These are phyloP conservation scores for Sardinella longiceps DNA, from an alignment of 2,797 vertebrate genomes.

Conservation along the genomic window DNA sequence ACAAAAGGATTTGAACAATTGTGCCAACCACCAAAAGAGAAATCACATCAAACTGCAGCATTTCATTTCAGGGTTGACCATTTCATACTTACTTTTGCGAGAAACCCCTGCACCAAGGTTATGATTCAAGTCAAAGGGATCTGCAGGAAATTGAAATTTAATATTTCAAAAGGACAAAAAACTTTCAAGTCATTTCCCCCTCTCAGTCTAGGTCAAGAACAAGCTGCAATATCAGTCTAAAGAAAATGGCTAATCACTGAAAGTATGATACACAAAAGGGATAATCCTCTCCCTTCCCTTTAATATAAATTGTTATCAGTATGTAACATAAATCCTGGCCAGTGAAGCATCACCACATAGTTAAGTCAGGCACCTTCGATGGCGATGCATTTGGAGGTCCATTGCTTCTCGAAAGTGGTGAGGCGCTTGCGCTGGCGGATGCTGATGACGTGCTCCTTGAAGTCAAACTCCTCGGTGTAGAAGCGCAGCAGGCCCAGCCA, in stretches of 20 bases:
- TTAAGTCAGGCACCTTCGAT: slow-evolving; percentile 85
- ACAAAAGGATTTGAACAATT: not conserved
- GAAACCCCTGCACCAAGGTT: slow-evolving; percentile 98
- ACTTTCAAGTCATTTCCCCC: no score
- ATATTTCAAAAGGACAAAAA: no score
- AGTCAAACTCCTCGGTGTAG: slow-evolving; percentile 98
- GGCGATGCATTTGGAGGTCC: slow-evolving; percentile 98
- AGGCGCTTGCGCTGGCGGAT: slow-evolving; percentile 93
- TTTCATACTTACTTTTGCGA: slow-evolving; percentile 89
- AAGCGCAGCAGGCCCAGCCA: slow-evolving; percentile 95
- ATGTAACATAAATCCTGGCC: not conserved
- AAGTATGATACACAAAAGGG: not conserved
- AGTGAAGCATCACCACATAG: not conserved
- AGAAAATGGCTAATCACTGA: no score
- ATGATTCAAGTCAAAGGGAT: slow-evolving; percentile 98
- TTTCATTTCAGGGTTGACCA: not conserved
- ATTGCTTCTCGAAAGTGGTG: slow-evolving; percentile 98
- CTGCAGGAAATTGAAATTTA: slow-evolving; percentile 64
- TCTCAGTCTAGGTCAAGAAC: no score
- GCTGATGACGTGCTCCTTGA: slow-evolving; percentile 97
- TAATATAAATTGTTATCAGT: not conserved
- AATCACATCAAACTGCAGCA: not conserved
- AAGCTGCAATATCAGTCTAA: no score
- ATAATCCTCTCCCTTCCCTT: not conserved
- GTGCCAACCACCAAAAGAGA: not conserved